These are phyloP conservation scores for Cantharis flavilabris DNA, from an alignment of 2,888 invertebrate genomes.

Conservation along the genomic window DNA sequence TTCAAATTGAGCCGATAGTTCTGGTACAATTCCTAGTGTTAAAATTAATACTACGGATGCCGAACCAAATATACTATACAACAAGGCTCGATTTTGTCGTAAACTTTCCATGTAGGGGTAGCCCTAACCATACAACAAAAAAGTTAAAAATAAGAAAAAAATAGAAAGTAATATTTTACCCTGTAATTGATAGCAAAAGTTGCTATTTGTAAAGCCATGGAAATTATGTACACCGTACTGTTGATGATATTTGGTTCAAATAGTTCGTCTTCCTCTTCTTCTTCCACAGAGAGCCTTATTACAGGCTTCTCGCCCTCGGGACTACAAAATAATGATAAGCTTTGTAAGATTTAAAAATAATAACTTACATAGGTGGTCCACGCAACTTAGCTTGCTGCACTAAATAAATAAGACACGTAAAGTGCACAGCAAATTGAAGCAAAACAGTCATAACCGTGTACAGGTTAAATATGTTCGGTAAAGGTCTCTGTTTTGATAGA, in stretches of 20 bases:
- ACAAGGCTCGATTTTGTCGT: slow-evolving; percentile 85
- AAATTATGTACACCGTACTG: slow-evolving; percentile 97
- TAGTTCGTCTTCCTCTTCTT: slow-evolving; percentile 77
- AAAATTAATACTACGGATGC: slow-evolving; percentile 81
- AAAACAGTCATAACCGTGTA: slow-evolving; percentile 96
- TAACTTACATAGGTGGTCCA: slow-evolving; percentile 70
- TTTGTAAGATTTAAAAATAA: not conserved
- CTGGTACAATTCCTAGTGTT: slow-evolving; percentile 83
- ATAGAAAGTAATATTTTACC: slow-evolving; percentile 60
- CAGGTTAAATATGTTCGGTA: slow-evolving; percentile 97
- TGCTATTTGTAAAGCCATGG: slow-evolving; percentile 94
- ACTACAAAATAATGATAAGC: slow-evolving; percentile 7
- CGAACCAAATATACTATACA: slow-evolving; percentile 88
- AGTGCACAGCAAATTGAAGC: slow-evolving; percentile 93
- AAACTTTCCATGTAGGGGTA: slow-evolving; percentile 99
- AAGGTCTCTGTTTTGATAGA: slow-evolving; percentile 89
- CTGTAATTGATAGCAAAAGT: slow-evolving; percentile 99
- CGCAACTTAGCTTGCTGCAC: slow-evolving; percentile 78
- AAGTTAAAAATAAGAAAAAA: not conserved
- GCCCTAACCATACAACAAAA: slow-evolving; percentile 67
- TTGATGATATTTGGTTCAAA: slow-evolving; percentile 95
- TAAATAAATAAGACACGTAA: slow-evolving; percentile 86
- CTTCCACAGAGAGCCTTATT: slow-evolving; percentile 42
- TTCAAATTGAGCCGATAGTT: slow-evolving; percentile 88
- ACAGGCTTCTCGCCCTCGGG: slow-evolving; percentile 28